These are phyloP conservation scores for Brachionus asplanchnoidis DNA, from an alignment of 1,140 invertebrate species.

Conservation along the genomic window DNA sequence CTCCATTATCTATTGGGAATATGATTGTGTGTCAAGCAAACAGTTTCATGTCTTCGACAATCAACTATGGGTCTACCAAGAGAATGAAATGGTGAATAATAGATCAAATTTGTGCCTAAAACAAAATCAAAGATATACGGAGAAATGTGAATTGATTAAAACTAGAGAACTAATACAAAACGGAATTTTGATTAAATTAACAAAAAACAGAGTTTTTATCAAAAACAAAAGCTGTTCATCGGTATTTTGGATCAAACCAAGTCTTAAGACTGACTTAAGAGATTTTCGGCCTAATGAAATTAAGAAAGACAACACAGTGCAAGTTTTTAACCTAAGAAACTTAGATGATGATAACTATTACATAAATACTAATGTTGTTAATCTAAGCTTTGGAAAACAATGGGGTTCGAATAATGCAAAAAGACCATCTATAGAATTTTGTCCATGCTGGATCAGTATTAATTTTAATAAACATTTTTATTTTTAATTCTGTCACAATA, in stretches of 20 bases:
- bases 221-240: neutral
- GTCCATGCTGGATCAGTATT: neutral
- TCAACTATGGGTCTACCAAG: neutral
- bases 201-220: neutral
- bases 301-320: neutral
- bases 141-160: neutral
- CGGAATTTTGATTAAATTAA: neutral
- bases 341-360: neutral
- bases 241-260: neutral
- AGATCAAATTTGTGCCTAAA: neutral
- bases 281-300: neutral
- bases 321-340: neutral
- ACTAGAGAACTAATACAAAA: neutral
- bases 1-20: neutral
- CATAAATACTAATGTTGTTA: neutral
- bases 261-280: neutral
- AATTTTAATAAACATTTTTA: conserved; percentile 1
- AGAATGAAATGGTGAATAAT: neutral
- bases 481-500: neutral
- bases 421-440: conserved; percentile 7
- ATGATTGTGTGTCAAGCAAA: neutral
- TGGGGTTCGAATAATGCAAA: conserved; percentile 5
- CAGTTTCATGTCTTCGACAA: neutral
- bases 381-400: neutral
- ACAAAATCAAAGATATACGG: neutral